These are phyloP conservation scores for Habroteleia sp. DNA, from an alignment of 2,888 invertebrate species.

Conservation along the genomic window DNA sequence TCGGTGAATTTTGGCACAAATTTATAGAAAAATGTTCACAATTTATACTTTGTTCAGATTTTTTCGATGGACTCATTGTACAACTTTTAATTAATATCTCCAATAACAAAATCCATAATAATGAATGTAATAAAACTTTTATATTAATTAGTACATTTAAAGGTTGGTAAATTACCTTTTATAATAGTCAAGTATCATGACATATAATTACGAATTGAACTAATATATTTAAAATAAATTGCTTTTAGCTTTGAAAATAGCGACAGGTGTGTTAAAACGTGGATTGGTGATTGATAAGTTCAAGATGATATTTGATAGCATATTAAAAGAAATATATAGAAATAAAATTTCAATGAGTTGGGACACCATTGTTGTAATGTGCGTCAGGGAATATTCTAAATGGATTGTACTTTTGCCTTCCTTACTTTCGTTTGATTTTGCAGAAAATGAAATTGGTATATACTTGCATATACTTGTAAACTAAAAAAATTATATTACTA, in stretches of 20 bases:
- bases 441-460: slow-evolving; percentile 2
- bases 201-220: too few species aligned
- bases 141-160: neutral
- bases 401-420: slow-evolving; percentile 10
- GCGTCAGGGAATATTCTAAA: slow-evolving; percentile 11
- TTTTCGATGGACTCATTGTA: neutral
- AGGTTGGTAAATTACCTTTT: too few species aligned
- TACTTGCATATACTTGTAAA: too few species aligned
- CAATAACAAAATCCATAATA: neutral
- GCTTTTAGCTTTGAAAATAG: slow-evolving; percentile 18
- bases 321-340: neutral
- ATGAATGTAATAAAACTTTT: slow-evolving; percentile 1
- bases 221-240: too few species aligned
- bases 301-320: neutral
- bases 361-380: neutral
- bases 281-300: neutral
- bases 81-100: slow-evolving; percentile 1
- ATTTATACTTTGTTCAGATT: neutral
- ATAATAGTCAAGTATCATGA: too few species aligned
- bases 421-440: neutral
- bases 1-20: slow-evolving; percentile 9
- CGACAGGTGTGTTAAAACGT: neutral
- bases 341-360: neutral
- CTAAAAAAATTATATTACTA: too few species aligned
- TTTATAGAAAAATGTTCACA: slow-evolving; percentile 16